These are phyloP conservation scores for Clarias batrachus DNA, from an alignment of 2,113 vertebrate species.

Conservation along the genomic window DNA sequence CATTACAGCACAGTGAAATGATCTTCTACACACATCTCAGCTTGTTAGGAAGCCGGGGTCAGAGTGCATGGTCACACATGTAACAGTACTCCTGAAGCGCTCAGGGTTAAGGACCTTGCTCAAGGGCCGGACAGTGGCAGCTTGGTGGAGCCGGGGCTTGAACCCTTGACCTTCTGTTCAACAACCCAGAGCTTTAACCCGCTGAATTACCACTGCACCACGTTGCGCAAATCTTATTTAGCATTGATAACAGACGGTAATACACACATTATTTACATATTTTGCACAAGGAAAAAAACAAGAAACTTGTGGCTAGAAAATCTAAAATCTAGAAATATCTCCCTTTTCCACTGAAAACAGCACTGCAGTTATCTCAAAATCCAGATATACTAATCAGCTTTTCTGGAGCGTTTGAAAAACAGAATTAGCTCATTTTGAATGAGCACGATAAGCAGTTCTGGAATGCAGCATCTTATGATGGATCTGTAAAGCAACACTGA, in stretches of 20 bases:
- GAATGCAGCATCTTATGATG: not conserved
- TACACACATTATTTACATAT: not conserved
- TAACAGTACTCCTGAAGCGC: no score
- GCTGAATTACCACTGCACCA: no score
- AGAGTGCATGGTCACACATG: no score
- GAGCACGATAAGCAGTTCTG: not conserved
- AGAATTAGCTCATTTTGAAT: not conserved
- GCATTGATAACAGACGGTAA: not conserved
- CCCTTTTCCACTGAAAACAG: not conserved
- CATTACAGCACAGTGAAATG: no score
- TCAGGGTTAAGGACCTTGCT: no score
- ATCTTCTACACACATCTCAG: no score
- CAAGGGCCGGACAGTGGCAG: no score
- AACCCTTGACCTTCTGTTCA: no score
- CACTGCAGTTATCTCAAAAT: not conserved
- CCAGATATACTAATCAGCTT: not conserved
- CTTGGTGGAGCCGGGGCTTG: no score
- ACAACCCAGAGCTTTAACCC: no score
- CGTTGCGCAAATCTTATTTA: not conserved
- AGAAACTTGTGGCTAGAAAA: not conserved
- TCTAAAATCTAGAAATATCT: not conserved
- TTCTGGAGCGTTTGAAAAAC: not conserved
- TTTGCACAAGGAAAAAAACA: not conserved
- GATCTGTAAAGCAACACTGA: not conserved
- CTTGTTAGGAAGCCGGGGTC: no score